Evolutionary conservation across 2,113 vertebrate genomes (phyloP).

Genomic region (Chelonoidis abingdonii): DNA sequence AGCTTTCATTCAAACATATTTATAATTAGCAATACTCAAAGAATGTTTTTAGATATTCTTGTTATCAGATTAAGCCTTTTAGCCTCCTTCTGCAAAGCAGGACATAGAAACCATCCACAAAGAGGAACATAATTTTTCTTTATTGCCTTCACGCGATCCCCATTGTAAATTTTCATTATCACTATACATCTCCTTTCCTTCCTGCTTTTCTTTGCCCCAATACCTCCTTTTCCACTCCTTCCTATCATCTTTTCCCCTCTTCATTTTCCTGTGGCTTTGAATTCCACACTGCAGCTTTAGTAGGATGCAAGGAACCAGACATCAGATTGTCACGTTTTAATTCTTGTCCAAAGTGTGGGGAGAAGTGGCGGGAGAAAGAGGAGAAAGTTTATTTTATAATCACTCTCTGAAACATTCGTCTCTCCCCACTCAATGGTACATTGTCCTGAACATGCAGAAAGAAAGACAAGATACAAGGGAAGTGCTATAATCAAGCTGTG

Average conservation of each 20-base stretch:
- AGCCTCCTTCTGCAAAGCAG: background rate
- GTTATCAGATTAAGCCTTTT: background rate
- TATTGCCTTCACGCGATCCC: background rate
- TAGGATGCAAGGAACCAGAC: background rate
- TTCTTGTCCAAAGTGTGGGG: background rate
- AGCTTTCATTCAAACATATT: background rate
- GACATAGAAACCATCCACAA: background rate
- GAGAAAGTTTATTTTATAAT: background rate
- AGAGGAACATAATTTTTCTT: background rate
- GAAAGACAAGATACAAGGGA: background rate
- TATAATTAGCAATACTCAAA: background rate
- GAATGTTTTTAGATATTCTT: background rate
- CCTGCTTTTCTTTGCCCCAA: background rate
- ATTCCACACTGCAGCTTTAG: background rate
- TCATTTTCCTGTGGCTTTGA: accelerated
- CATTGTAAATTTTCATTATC: background rate
- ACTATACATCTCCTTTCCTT: background rate
- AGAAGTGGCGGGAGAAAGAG: background rate
- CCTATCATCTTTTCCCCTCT: background rate
- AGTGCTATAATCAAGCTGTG: background rate
- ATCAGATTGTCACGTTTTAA: background rate
- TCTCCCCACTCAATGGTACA: background rate
- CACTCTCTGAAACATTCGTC: background rate
- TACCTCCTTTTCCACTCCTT: background rate
- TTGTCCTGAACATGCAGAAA: background rate